These are phyloP conservation scores for Ochotona princeps DNA, from an alignment of 2,113 vertebrate genomes.

Conservation along the genomic window DNA sequence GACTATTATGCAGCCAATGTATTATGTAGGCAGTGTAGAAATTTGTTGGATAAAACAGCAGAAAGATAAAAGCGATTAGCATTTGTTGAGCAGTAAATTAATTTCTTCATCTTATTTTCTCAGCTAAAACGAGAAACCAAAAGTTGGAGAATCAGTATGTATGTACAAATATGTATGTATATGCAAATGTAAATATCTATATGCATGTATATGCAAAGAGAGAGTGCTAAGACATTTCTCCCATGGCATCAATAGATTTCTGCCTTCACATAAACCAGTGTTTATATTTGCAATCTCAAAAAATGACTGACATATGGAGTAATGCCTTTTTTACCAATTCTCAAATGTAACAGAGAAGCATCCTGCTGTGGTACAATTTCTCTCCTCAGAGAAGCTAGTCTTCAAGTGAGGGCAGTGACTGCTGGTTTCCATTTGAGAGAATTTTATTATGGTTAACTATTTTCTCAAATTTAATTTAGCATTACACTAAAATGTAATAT, in stretches of 20 bases:
- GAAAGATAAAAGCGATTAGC: neutral
- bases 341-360: neutral
- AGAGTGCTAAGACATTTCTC: neutral
- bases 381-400: neutral
- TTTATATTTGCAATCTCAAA: neutral
- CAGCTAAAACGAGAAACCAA: conserved; percentile 33
- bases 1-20: neutral
- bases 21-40: neutral
- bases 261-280: neutral
- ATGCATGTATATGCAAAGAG: neutral
- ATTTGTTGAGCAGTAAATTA: conserved; percentile 31
- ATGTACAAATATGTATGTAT: no score
- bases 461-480: conserved; percentile 34
- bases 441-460: conserved; percentile 5
- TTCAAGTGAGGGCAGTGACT: neutral
- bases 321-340: neutral
- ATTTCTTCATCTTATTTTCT: conserved; percentile 12
- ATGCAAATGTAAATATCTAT: neutral
- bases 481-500: conserved; percentile 10
- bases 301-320: neutral
- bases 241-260: neutral
- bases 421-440: conserved; percentile 13
- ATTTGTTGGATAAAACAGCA: neutral
- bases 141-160: neutral
- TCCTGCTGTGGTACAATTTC: neutral